These are phyloP conservation scores for Sinocyclocheilus anshuiensis DNA, from an alignment of 2,113 vertebrate genomes.

Conservation along the genomic window DNA sequence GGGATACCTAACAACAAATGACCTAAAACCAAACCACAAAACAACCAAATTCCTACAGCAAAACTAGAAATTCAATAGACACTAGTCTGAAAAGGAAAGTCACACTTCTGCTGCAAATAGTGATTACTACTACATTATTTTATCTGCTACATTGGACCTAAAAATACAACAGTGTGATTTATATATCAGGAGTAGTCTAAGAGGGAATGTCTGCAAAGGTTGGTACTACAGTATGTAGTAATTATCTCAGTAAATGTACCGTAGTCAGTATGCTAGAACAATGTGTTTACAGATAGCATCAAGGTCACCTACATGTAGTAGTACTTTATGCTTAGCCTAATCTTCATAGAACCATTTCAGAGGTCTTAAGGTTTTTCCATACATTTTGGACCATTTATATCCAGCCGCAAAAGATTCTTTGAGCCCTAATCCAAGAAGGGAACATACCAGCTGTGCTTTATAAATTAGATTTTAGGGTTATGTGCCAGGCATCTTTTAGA, in stretches of 20 bases:
- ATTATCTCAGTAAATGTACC: conserved; percentile 43
- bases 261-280: background rate
- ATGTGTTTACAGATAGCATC: conserved; percentile 30
- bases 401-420: background rate
- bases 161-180: conserved; percentile 12
- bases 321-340: conserved; percentile 32
- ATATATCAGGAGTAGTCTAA: conserved; percentile 22
- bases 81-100: background rate
- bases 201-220: conserved; percentile 2
- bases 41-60: background rate
- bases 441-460: background rate
- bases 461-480: conserved; percentile 11
- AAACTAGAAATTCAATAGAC: background rate
- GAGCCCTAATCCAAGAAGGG: conserved; percentile 19
- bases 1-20: background rate
- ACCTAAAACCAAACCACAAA: background rate
- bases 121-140: background rate
- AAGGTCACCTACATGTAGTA: conserved; percentile 35
- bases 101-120: background rate
- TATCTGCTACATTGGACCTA: background rate
- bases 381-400: conserved; percentile 25
- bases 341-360: conserved; percentile 31
- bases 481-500: background rate
- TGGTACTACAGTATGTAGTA: conserved; percentile 7
- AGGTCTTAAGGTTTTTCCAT: conserved; percentile 36